Conservation (phyloP, 2,113 vertebrate genomes). For the Sminthopsis crassicaudata region DNA sequence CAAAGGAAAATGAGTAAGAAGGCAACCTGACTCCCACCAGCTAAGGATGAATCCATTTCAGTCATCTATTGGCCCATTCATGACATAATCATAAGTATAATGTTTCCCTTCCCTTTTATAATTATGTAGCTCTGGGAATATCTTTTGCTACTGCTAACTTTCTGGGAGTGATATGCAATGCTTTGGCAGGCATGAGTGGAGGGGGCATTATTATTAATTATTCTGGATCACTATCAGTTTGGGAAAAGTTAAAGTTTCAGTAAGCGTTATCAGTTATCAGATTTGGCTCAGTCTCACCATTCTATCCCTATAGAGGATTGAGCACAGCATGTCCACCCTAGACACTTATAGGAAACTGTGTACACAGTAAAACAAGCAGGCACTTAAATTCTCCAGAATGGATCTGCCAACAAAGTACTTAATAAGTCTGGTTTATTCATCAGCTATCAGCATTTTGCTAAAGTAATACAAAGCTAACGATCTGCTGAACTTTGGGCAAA, state of each 20-base stretch:
- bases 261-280: slow-evolving; percentile 19
- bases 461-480: not conserved
- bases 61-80: slow-evolving; percentile 79
- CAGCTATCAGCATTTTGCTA: slow-evolving; percentile 4
- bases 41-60: slow-evolving; percentile 71
- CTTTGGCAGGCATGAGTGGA: slow-evolving; percentile 50
- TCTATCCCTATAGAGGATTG: not conserved
- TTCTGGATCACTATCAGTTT: not conserved
- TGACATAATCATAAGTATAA: slow-evolving; percentile 67
- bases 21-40: slow-evolving; percentile 79
- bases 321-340: not conserved
- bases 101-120: not conserved
- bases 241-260: not conserved
- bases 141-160: not conserved
- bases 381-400: not conserved
- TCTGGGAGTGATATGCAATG: slow-evolving; percentile 34
- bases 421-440: rapidly evolving
- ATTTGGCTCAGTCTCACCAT: not conserved
- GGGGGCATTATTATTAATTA: not conserved
- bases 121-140: slow-evolving; percentile 38
- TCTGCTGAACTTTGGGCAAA: not conserved
- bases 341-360: not conserved
- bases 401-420: rapidly evolving
- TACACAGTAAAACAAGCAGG: not conserved
- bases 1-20: slow-evolving; percentile 78